Conservation (phyloP, 2,888 invertebrate species). For the Carabus problematicus region DNA sequence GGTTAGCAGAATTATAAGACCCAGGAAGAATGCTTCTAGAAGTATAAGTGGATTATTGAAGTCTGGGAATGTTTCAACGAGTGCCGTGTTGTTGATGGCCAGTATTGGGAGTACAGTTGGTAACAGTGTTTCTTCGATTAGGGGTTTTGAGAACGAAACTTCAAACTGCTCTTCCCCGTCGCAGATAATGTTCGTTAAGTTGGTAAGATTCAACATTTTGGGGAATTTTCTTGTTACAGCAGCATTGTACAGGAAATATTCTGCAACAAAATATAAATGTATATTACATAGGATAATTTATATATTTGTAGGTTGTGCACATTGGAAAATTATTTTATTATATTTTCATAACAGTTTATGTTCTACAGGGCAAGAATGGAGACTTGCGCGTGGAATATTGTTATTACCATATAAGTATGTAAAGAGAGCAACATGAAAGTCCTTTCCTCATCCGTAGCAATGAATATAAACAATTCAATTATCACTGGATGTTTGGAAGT, state of each 20-base stretch:
- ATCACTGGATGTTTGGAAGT: no score
- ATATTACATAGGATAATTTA: not conserved
- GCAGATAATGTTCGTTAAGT: conserved; percentile 11
- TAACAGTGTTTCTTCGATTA: conserved; percentile 10
- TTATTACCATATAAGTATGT: no score
- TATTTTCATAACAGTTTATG: no score
- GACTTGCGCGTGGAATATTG: no score
- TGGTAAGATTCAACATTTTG: conserved; percentile 28
- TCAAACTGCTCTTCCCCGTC: conserved; percentile 12
- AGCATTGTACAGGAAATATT: not conserved
- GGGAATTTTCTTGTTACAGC: not conserved
- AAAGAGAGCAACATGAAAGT: no score
- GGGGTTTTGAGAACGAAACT: not conserved
- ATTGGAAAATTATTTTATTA: no score
- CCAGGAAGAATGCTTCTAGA: conserved; percentile 38
- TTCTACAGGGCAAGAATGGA: no score
- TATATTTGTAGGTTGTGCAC: no score
- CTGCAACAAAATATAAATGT: not conserved
- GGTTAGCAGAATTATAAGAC: conserved; percentile 46
- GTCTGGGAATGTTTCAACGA: conserved; percentile 21
- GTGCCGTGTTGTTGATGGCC: conserved; percentile 18
- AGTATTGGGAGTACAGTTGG: not conserved
- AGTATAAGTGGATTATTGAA: conserved; percentile 43
- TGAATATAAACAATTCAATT: no score
- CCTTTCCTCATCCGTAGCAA: no score